phyloP scores from a whole-genome alignment of 2,888 invertebrate genomes.

The Coenonympha arcania region DNA sequence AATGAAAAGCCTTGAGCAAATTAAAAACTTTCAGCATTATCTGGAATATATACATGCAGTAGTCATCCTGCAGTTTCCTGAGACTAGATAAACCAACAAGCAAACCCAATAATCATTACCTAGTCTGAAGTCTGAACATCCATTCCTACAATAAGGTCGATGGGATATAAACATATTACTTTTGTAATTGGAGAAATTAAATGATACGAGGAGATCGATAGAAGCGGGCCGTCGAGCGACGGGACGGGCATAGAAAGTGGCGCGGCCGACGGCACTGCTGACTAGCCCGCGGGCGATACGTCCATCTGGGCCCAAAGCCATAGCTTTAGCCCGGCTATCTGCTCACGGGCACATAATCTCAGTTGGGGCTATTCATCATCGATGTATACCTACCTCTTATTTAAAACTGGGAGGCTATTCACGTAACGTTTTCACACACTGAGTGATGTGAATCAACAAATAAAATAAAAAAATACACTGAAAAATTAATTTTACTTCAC shows the following conservation, averaged over 20 bases:
- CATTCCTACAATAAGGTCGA: slow-evolving; percentile 25
- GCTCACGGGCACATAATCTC: slow-evolving; percentile 9
- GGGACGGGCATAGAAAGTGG: slow-evolving; percentile 40
- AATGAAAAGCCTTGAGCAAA: no score
- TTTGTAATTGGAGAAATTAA: slow-evolving; percentile 25
- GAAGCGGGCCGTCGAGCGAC: slow-evolving; percentile 30
- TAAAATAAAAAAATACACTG: no score
- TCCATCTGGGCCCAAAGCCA: slow-evolving; percentile 23
- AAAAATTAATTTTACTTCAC: no score
- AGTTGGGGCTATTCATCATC: slow-evolving; percentile 13
- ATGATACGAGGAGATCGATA: slow-evolving; percentile 33
- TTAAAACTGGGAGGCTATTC: no score
- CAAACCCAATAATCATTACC: no score
- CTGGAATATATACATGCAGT: no score
- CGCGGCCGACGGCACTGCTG: slow-evolving; percentile 26
- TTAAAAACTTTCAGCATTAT: no score
- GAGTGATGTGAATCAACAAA: no score
- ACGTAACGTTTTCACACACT: no score
- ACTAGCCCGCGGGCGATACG: slow-evolving; percentile 31
- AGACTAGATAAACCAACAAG: no score
- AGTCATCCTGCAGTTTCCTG: no score
- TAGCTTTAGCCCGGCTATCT: slow-evolving; percentile 10
- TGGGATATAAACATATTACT: slow-evolving; percentile 16
- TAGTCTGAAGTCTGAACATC: not conserved
- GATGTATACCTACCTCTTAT: not conserved